Percentiles rank a stretch among this genome's conserved stretches.
These are phyloP conservation scores for Trachemys scripta DNA, from an alignment of 2,113 vertebrate species.

Conservation along the genomic window DNA sequence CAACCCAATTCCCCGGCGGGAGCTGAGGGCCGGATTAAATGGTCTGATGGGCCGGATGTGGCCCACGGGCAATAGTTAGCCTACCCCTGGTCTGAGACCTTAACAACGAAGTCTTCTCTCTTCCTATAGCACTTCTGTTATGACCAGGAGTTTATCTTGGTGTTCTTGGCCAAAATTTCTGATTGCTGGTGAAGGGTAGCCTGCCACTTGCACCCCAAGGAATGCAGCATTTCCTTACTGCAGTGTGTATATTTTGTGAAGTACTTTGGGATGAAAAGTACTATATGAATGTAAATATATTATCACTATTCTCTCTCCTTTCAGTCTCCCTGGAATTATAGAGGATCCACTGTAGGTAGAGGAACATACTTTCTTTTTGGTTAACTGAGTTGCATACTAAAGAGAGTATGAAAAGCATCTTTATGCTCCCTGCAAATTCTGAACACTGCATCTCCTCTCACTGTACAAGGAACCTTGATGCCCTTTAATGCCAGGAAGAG, in stretches of 20 bases:
- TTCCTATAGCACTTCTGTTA: background rate
- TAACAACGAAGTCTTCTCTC: background rate
- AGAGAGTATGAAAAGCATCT: background rate
- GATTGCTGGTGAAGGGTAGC: background rate
- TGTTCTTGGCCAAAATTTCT: background rate
- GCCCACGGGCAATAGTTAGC: too few species aligned
- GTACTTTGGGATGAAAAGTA: background rate
- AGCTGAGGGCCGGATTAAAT: too few species aligned
- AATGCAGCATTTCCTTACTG: background rate
- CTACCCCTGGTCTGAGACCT: background rate
- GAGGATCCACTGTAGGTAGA: background rate
- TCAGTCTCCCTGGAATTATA: background rate
- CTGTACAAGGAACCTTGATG: background rate
- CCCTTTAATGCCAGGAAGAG: background rate
- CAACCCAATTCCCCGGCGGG: too few species aligned
- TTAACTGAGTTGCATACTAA: background rate
- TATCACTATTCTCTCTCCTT: background rate
- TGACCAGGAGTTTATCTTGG: background rate
- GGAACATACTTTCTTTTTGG: background rate
- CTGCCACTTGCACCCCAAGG: background rate
- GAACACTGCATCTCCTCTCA: background rate
- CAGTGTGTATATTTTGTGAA: background rate
- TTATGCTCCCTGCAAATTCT: background rate
- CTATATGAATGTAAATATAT: background rate
- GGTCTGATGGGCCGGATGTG: too few species aligned